These are phyloP conservation scores for Strix aluco DNA, from an alignment of 2,113 vertebrate species.

Conservation along the genomic window DNA sequence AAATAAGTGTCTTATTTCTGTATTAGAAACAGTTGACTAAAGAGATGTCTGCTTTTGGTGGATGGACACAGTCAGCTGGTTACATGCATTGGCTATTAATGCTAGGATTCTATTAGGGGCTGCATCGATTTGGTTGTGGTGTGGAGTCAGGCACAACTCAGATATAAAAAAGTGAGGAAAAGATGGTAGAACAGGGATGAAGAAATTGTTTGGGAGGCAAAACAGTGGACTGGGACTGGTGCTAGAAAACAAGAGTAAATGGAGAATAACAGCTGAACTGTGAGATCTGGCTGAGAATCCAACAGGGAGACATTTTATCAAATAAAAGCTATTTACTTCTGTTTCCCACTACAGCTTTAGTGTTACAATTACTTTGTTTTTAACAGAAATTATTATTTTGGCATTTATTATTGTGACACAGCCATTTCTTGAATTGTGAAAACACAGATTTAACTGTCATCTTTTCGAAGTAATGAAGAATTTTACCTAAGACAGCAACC, in stretches of 20 bases:
- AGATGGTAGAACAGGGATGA: not conserved
- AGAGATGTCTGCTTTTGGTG: not conserved
- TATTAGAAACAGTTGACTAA: not conserved
- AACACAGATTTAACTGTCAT: not conserved
- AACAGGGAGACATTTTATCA: not conserved
- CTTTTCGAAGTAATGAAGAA: not conserved
- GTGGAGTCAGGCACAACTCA: not conserved
- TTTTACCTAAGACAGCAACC: not conserved
- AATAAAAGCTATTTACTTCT: not conserved
- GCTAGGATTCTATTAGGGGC: not conserved
- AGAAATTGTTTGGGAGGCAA: not conserved
- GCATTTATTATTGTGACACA: not conserved
- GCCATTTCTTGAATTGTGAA: not conserved
- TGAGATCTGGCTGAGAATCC: not conserved
- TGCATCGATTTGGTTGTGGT: not conserved
- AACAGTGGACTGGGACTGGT: not conserved
- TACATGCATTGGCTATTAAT: fast-evolving
- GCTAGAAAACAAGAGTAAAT: not conserved
- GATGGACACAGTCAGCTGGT: not conserved
- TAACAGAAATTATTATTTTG: not conserved
- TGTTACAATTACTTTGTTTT: not conserved
- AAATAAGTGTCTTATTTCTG: not conserved
- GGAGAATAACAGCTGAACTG: not conserved
- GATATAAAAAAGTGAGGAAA: not conserved
- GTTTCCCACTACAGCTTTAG: not conserved